Evolutionary conservation across 2,888 invertebrate genomes (phyloP).

Genomic region (Sarcophaga carnaria): DNA sequence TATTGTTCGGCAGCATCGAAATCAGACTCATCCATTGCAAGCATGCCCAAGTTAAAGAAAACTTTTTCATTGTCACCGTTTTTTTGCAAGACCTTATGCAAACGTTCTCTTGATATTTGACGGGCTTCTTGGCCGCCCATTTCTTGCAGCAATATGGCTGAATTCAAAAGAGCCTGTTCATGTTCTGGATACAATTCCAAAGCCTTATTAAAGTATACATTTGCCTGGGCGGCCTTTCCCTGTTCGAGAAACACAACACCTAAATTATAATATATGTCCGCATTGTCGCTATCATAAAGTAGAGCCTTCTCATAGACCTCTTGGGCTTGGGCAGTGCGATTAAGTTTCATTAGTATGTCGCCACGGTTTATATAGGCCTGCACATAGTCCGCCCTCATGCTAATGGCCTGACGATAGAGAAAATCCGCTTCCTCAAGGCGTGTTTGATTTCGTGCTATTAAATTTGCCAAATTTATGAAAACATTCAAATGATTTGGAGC

Average conservation of each 20-base stretch:
- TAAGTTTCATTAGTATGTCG: constrained; percentile 96
- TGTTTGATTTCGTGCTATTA: constrained; percentile 95
- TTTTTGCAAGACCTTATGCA: constrained; percentile 88
- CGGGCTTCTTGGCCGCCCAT: constrained; percentile 90
- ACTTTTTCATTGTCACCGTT: constrained; percentile 91
- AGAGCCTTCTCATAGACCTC: constrained; percentile 96
- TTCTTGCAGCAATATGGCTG: constrained; percentile 96
- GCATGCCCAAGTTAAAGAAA: constrained; percentile 97
- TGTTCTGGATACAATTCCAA: constrained; percentile 96
- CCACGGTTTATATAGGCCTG: constrained; percentile 97
- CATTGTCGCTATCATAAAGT: constrained; percentile 95
- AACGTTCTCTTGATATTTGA: constrained; percentile 90
- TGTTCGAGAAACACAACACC: constrained; percentile 97
- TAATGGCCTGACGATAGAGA: constrained; percentile 96
- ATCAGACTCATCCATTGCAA: constrained; percentile 97
- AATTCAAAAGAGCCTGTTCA: constrained; percentile 96
- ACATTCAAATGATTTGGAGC: constrained; percentile 98
- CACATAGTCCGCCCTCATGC: constrained; percentile 97
- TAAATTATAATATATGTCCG: constrained; percentile 96
- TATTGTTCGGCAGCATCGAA: constrained; percentile 94
- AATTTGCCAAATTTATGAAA: constrained; percentile 95
- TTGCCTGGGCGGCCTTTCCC: constrained; percentile 94
- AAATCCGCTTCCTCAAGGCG: constrained; percentile 96
- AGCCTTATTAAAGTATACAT: constrained; percentile 96
- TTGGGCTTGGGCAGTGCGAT: constrained; percentile 96